Evolutionary conservation across 1,140 invertebrate species (phyloP), one percentile per base, ranked within the genome.

Genomic region (Bactericera cockerelli): DNA sequence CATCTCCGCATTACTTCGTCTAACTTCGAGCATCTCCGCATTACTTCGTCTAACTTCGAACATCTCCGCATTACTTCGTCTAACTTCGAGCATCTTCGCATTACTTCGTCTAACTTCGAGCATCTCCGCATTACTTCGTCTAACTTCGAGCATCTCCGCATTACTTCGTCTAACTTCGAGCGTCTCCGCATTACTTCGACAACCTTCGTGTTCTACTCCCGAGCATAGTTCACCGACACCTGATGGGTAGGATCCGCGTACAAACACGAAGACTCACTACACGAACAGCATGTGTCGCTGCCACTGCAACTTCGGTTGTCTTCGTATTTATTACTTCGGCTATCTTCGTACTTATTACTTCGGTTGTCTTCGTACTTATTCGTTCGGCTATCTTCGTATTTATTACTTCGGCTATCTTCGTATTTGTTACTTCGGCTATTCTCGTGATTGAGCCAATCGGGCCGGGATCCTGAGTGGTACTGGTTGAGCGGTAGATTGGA

Each of bases 311-410:
- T 39, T 58, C 39, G 31, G 25, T 58, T 49, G 19, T 49, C 56
- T 21, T 61, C 59, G 14, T 61, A 57, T 1, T 24, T 55, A n/a
- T n/a, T n/a, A 13, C 33, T 33, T 1, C 49, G 31, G 3, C 8
- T n/a, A 24, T 56, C 55, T 24, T 56, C 55, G 22, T 28, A 56
- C 14, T 28, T 24, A 24, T 28, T 26, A n/a, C 56, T 86, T 78
- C 22, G 95, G 72, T 2, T 94, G 75, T 72, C 92, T 84, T 65
- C 87, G 81, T 72, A 95, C 94, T 14, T 92, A 75, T 58, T 31
- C 28, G 4, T 26, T 1, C 49, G 31, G 11, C 8, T 19, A 14
- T 56, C 55, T 24, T 56, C 55, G 22, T 28, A 56, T 19, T 24
- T n/a, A 14, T 28, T 26, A 24, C 56, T 86, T 78, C 22, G 95